Conservation (phyloP, 1,140 invertebrate genomes). For the Goniozus legneri region DNA sequence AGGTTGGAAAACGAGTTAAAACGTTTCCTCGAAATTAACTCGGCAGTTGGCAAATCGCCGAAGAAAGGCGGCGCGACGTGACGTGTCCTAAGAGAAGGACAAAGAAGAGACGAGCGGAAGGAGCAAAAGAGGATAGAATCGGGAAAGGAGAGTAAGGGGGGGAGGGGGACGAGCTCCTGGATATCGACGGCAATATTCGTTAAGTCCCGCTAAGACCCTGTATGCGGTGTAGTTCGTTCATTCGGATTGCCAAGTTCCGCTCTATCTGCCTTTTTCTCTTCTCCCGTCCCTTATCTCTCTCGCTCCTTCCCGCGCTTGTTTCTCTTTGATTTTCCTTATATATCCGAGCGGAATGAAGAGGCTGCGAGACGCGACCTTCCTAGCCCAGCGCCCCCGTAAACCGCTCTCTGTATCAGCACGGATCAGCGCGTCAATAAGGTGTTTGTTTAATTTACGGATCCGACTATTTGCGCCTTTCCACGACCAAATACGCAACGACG, state of each 20-base stretch:
- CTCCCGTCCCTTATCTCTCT: slow-evolving; percentile 8
- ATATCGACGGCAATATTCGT: no score
- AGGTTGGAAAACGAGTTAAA: no score
- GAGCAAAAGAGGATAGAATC: no score
- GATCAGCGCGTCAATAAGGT: slow-evolving; percentile 46
- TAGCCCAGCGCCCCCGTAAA: no score
- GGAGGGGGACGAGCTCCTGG: background rate
- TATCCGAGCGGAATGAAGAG: no score
- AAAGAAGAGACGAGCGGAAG: background rate
- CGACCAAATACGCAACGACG: background rate
- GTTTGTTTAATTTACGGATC: slow-evolving; percentile 49
- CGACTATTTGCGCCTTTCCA: slow-evolving; percentile 10
- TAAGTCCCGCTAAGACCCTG: background rate
- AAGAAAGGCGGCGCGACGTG: background rate
- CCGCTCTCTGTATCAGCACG: slow-evolving; percentile 19
- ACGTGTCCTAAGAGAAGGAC: background rate
- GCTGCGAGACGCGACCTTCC: no score
- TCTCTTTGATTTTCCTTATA: no score
- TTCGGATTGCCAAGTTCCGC: no score
- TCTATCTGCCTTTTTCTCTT: slow-evolving; percentile 20
- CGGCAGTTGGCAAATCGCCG: no score
- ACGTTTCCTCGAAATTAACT: no score
- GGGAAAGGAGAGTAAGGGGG: background rate
- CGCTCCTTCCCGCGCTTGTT: background rate
- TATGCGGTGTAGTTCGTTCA: slow-evolving; percentile 34